Evolutionary conservation across 2,888 invertebrate species (phyloP), one percentile per base, ranked within the genome.

Genomic region (Zonitis immaculata): DNA sequence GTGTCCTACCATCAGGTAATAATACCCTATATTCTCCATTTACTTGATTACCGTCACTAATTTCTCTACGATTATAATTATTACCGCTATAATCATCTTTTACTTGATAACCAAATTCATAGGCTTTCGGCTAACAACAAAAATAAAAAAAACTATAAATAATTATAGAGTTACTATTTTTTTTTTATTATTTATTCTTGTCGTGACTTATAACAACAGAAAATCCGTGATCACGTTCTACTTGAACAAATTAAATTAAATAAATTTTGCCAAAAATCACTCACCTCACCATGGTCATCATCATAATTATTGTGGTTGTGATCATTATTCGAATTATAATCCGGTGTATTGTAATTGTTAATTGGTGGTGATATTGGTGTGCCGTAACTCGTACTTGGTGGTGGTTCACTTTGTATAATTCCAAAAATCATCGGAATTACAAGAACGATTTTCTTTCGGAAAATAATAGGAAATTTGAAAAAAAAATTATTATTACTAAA

Each of bases 91-190:
- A 82, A 1, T 85, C 86, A 66, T 89, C 89, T 70, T 88, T 88
- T 55, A 89, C 89, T 42, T 87, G 85, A 71, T 89, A 89, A 5
- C 87, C 87, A 69, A 89, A 89, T 72, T 88, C 88, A 74, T 88
- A 89, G 0, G 88, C 84, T 68, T 86, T 85, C 1, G 86, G 85
- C 86, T 86, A 42, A 39, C 39, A 39, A 39, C 18, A 39, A 22
- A 3, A 22, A 22, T 22, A 3, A 22, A 22, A 22, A 22, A 4
- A 4, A 22, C 22, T n/a, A n/a, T n/a, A n/a, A n/a, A 22, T 22
- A 22, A 22, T 22, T 5, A 22, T 5, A 3, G 22, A 22, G n/a
- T n/a, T n/a, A n/a, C n/a, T n/a, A n/a, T n/a, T n/a, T n/a, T n/a
- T n/a, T n/a, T n/a, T n/a, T 22, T 5, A 22, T 5, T 4, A 22